Evolutionary conservation across 2,113 vertebrate genomes (phyloP).

Genomic region (Poecilia latipinna): DNA sequence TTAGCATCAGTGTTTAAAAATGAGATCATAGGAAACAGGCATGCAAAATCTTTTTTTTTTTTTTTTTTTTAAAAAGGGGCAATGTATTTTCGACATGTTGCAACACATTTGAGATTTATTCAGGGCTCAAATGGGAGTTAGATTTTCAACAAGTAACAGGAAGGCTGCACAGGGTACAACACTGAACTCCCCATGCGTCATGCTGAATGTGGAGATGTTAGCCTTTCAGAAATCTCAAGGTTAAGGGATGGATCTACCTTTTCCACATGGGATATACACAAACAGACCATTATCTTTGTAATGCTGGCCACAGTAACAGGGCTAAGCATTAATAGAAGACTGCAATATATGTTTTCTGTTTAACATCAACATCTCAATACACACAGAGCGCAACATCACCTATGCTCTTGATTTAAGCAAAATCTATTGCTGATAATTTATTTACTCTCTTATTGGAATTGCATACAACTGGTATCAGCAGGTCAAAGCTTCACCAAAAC

Average conservation of each 20-base stretch:
- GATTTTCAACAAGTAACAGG: not conserved
- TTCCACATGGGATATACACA: not conserved
- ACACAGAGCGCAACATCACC: not conserved
- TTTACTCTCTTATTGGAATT: not conserved
- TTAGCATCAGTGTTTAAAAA: no score
- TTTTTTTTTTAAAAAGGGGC: no score
- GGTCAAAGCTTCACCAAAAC: not conserved
- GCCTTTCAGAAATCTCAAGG: not conserved
- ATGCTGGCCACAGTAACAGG: not conserved
- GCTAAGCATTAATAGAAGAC: not conserved
- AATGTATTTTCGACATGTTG: no score
- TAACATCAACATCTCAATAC: not conserved
- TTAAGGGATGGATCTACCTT: not conserved
- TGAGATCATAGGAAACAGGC: no score
- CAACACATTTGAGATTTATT: not conserved
- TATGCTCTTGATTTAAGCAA: not conserved
- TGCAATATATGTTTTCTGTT: not conserved
- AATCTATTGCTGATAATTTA: not conserved
- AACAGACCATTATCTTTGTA: not conserved
- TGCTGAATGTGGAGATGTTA: not conserved
- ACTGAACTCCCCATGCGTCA: not conserved
- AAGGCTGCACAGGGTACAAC: not conserved
- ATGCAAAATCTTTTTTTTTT: no score
- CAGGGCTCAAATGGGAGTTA: not conserved
- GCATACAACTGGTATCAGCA: not conserved